A percentile compares a stretch with the other conserved stretches of the same genome.
phyloP scores from a whole-genome alignment of 1,140 invertebrate genomes.

The Drosophila bipectinata region DNA sequence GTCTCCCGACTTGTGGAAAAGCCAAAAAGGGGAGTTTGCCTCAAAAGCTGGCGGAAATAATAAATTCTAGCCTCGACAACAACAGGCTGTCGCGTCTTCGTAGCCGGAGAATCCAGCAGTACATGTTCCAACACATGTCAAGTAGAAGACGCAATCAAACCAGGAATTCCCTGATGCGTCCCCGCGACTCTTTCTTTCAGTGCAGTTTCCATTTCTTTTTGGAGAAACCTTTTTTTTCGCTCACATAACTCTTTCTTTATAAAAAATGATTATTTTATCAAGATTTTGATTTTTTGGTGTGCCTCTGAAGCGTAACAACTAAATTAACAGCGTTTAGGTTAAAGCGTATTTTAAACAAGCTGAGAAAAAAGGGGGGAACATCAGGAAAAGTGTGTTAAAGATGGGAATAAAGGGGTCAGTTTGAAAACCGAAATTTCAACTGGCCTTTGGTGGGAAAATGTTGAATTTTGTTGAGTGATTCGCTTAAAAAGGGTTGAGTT shows the following conservation, averaged over 20 bases:
- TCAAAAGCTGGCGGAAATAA: conserved; percentile 47
- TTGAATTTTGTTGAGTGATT: conserved; percentile 19
- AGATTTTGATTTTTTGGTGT: conserved; percentile 31
- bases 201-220: conserved; percentile 41
- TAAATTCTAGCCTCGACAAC: conserved; percentile 52
- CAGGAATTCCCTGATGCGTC: conserved; percentile 7
- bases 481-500: conserved; percentile 20
- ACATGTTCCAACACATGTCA: conserved; percentile 29
- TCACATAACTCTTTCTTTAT: conserved; percentile 39
- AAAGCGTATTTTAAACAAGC: conserved; percentile 41
- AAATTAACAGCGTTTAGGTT: conserved; percentile 50
- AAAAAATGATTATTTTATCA: conserved; percentile 40
- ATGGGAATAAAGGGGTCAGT: conserved; percentile 7
- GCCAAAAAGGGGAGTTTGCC: conserved; percentile 43
- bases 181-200: not conserved
- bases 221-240: conserved; percentile 27
- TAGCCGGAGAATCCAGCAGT: conserved; percentile 24
- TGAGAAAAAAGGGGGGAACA: conserved; percentile 1
- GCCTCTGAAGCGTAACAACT: conserved; percentile 47
- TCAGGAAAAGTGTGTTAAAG: not conserved
- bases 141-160: conserved; percentile 33
- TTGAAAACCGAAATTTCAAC: not conserved
- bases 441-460: conserved; percentile 22
- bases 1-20: conserved; percentile 29
- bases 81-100: conserved; percentile 6